Percentiles rank a stretch among this genome's conserved stretches.
phyloP scores from a whole-genome alignment of 2,113 vertebrate species.

The Mormyrus lacerda region DNA sequence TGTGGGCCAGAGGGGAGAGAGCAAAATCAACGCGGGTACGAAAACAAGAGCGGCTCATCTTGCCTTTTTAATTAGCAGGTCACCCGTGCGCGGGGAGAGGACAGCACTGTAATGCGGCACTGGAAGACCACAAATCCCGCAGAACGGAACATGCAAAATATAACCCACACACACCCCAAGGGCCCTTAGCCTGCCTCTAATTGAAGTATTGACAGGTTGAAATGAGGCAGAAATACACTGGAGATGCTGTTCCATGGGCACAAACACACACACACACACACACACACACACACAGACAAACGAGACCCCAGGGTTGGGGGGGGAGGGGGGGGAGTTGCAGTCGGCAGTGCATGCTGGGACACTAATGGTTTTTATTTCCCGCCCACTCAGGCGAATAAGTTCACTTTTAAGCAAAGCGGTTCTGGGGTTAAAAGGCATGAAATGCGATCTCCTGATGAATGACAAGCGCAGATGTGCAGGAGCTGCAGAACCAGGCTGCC shows the following conservation, averaged over 20 bases:
- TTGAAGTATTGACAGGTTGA: constrained; percentile 65
- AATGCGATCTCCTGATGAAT: constrained; percentile 45
- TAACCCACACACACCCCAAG: constrained; percentile 33
- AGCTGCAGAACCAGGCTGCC: constrained; percentile 22
- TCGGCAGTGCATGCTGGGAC: constrained; percentile 32
- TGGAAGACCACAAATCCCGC: constrained; percentile 13
- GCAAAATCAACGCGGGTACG: constrained; percentile 8
- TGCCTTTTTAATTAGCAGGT: constrained; percentile 12
- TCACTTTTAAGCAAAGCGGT: constrained; percentile 43
- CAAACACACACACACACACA: background rate
- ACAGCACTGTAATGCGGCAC: background rate
- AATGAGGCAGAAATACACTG: constrained; percentile 66
- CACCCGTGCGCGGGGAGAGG: background rate
- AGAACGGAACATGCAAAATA: constrained; percentile 44
- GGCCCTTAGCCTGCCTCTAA: constrained; percentile 57
- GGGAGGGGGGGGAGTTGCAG: background rate
- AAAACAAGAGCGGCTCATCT: constrained; percentile 19
- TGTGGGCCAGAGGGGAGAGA: constrained; percentile 28
- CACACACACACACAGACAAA: background rate
- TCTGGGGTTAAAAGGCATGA: constrained; percentile 54
- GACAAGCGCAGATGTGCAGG: constrained; percentile 30
- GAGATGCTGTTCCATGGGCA: constrained; percentile 28
- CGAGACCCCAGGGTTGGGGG: background rate
- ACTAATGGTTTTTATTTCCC: constrained; percentile 52
- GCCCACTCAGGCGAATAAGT: constrained; percentile 51